Base-by-base conservation (phyloP, 2,888 invertebrate genomes). In the Apotomis betuletana region DNA sequence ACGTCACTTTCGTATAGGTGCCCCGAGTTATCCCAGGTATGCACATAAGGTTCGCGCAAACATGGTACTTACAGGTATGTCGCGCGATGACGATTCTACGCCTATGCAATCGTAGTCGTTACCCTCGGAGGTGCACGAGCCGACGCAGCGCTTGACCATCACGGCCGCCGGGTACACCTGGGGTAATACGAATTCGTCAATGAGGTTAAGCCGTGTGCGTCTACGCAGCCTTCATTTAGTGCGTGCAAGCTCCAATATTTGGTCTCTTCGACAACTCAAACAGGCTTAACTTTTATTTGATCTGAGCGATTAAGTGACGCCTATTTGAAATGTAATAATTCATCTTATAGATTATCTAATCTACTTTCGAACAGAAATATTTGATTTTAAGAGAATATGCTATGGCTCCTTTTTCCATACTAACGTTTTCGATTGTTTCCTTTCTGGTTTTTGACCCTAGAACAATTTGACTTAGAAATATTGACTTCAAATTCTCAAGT, bases 61-160 rank as follows among this genome's bases (percentile, higher is more conserved):
- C 51, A 60, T 27, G n/a, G n/a, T 76, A 82, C 90, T 90, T 80
- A 92, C 92, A 79, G 92, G 91, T 79, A 92, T 87, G 67, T 88
- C 81, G 61, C 87, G 83, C 10, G 82, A 27, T 87, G 65, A 85
- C 85, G 27, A 27, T 27, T 4, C 83, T 85, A 52, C 91, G 81
- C 54, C 27, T 27, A 87, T 82, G 79, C 92, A 93, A 44, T 81
- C 78, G 69, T 87, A 84, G 64, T 87, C 89, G 0, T 81, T 79
- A 70, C 81, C 83, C 54, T 85, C 87, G 75, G 83, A 87, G 80
- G 89, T 88, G 81, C 92, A 92, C 64, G 91, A 86, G 8, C 92
- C 92, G 67, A 90, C 87, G 78, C 92, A 93, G 10, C 90, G 83
- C 76, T 91, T 91, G 68, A 92, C 90, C 92, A 92, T 92, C 74